phyloP scores from a whole-genome alignment of 1,140 invertebrate genomes.

The Alviniconcha marisindica region DNA sequence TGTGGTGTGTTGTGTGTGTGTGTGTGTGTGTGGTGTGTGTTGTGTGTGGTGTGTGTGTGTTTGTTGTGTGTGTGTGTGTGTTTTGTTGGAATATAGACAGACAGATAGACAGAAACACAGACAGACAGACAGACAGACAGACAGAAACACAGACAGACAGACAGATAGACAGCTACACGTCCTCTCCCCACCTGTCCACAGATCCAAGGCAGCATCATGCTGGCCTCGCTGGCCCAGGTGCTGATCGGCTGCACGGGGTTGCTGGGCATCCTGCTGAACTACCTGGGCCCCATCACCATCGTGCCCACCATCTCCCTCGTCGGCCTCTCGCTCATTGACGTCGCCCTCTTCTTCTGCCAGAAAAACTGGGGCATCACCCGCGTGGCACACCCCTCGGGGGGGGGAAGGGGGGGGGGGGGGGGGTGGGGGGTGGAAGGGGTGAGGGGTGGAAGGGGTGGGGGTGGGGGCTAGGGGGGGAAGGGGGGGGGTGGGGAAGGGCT shows the following conservation, averaged over 20 bases:
- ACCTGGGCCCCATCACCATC: constrained; percentile 73
- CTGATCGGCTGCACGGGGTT: constrained; percentile 82
- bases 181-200: constrained; percentile 49
- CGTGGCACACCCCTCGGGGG: constrained; percentile 49
- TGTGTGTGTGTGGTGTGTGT: not conserved
- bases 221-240: constrained; percentile 87
- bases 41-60: not conserved
- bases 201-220: constrained; percentile 90
- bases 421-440: too few relatives aligned
- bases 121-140: too few relatives aligned
- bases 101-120: too few relatives aligned
- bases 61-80: not conserved
- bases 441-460: too few relatives aligned
- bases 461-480: too few relatives aligned
- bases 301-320: constrained; percentile 73
- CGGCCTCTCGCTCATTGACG: constrained; percentile 69
- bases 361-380: constrained; percentile 68
- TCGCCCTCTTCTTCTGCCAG: constrained; percentile 68
- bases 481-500: too few relatives aligned
- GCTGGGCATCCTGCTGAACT: constrained; percentile 73
- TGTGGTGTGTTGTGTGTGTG: not conserved
- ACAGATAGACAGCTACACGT: too few relatives aligned
- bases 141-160: too few relatives aligned
- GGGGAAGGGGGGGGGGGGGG: too few relatives aligned
- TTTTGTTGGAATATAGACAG: too few relatives aligned